A percentile compares a stretch with the other conserved stretches of the same genome.
These are phyloP conservation scores for Phoxinus dragarum DNA, from an alignment of 2,797 vertebrate species.

Conservation along the genomic window DNA sequence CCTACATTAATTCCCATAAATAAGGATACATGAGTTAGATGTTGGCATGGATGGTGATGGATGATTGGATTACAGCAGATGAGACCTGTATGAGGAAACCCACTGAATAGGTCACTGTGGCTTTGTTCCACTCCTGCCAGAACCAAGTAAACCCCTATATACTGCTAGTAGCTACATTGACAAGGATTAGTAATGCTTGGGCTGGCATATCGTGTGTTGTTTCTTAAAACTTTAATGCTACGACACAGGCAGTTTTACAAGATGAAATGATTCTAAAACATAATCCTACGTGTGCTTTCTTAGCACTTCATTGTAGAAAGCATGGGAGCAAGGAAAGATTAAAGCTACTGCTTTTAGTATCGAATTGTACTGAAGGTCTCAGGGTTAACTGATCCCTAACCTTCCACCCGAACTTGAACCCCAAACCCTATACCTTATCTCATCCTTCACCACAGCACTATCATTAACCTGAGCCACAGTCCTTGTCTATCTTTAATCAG, in stretches of 20 bases:
- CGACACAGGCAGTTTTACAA: neutral
- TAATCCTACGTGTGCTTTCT: neutral
- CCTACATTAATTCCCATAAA: neutral
- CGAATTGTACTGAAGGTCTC: neutral
- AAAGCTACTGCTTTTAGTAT: neutral
- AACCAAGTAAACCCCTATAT: conserved; percentile 13
- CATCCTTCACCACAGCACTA: neutral
- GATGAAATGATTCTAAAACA: neutral
- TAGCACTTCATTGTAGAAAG: neutral
- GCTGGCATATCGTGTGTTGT: conserved; percentile 7
- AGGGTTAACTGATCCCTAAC: conserved; percentile 36
- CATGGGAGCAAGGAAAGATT: neutral
- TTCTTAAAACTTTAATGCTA: conserved; percentile 34
- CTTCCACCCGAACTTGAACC: conserved; percentile 17
- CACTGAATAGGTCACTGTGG: conserved; percentile 14
- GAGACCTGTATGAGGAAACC: conserved; percentile 29
- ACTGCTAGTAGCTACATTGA: conserved; percentile 5
- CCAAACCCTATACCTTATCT: conserved; percentile 14
- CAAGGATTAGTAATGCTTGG: conserved; percentile 37
- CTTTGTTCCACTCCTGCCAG: neutral
- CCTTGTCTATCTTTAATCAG: conserved; percentile 36
- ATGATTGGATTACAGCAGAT: conserved; percentile 51
- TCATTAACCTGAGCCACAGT: conserved; percentile 13
- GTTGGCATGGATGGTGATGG: conserved; percentile 39
- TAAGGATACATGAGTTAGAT: neutral